Percentiles rank a stretch among this genome's conserved stretches.
phyloP scores from a whole-genome alignment of 53 echinoderm and acorn worm species.

The Hippasteria phrygiana region DNA sequence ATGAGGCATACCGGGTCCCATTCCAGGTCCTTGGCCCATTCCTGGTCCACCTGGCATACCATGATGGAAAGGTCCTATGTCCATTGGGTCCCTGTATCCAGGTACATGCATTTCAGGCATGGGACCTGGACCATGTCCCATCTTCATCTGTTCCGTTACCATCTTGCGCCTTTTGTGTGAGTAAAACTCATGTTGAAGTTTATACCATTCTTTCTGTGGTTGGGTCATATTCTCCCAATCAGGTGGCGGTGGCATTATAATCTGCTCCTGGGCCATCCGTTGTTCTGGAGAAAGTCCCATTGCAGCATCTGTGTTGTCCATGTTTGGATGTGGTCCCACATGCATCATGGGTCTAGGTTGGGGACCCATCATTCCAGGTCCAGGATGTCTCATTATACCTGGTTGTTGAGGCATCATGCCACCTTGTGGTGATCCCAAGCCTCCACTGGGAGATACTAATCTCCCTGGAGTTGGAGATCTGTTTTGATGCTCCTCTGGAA shows the following conservation, averaged over 20 bases:
- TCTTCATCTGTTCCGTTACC: conserved; percentile 83
- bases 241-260: conserved; percentile 81
- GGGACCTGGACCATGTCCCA: conserved; percentile 67
- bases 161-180: conserved; percentile 88
- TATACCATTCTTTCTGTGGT: conserved; percentile 93
- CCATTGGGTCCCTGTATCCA: conserved; percentile 27
- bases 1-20: conserved; percentile 48
- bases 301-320: conserved; percentile 75
- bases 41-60: conserved; percentile 71
- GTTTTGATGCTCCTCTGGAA: conserved; percentile 92
- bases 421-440: conserved; percentile 65
- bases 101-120: conserved; percentile 61
- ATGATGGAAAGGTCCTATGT: conserved; percentile 32
- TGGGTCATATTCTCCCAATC: conserved; percentile 93
- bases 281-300: conserved; percentile 86
- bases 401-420: conserved; percentile 55
- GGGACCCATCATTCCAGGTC: conserved; percentile 84
- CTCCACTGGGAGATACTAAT: conserved; percentile 89
- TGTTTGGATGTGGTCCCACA: conserved; percentile 75
- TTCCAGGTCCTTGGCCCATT: conserved; percentile 60
- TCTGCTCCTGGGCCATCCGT: conserved; percentile 79
- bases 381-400: conserved; percentile 78
- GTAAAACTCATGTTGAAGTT: conserved; percentile 97
- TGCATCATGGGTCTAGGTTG: conserved; percentile 83
- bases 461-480: conserved; percentile 84